Evolutionary conservation across 2,797 vertebrate species (phyloP).

Genomic region (Pseudopleuronectes americanus): DNA sequence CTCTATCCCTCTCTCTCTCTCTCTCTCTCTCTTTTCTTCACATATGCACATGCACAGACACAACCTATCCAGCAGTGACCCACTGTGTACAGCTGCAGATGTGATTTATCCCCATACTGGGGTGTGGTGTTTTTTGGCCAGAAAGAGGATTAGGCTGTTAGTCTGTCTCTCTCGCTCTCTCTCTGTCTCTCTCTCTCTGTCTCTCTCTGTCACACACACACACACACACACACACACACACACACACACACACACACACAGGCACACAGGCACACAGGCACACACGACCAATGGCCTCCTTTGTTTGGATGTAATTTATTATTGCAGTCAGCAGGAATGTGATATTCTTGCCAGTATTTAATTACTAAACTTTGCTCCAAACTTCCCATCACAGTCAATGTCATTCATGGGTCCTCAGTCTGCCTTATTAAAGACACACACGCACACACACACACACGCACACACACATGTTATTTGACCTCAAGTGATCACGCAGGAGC

Average conservation of each 20-base stretch:
- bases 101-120: constrained; percentile 81
- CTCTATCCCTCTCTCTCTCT: not conserved
- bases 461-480: constrained; percentile 35
- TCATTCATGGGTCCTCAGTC: constrained; percentile 61
- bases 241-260: too few species aligned
- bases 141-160: constrained; percentile 72
- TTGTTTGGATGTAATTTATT: constrained; percentile 85
- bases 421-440: constrained; percentile 57
- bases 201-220: constrained; percentile 43
- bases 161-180: constrained; percentile 40
- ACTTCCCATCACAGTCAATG: constrained; percentile 79
- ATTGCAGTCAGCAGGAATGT: constrained; percentile 84
- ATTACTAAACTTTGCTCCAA: constrained; percentile 82
- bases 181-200: constrained; percentile 35
- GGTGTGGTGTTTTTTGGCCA: constrained; percentile 81
- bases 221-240: too few species aligned
- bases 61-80: constrained; percentile 76
- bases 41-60: constrained; percentile 35
- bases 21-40: not conserved
- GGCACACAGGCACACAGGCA: constrained; percentile 46
- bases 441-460: not conserved
- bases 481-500: constrained; percentile 17
- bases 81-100: constrained; percentile 83
- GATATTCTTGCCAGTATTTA: constrained; percentile 83
- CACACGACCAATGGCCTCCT: constrained; percentile 83